Base-by-base conservation (phyloP, 2,113 vertebrate genomes). In the Otolemur garnettii region DNA sequence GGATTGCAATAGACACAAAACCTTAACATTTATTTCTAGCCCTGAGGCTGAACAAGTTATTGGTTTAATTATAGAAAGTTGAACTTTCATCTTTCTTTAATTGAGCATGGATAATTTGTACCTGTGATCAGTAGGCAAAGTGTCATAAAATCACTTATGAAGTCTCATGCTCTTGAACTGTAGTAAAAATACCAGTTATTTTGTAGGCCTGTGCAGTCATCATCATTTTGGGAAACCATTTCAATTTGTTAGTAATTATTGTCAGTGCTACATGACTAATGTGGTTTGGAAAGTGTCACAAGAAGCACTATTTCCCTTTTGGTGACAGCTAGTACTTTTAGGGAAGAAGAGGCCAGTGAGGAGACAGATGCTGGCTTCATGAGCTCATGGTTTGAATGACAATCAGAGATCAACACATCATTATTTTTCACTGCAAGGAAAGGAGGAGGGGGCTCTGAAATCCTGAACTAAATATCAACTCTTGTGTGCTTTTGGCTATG, bases 351-450 rank as follows among this genome's bases (percentile, higher is more conserved):
- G 92, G 79, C 90, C 96, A 92, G 42, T n/a, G 80, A 93, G 77
- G 90, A 98, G 96, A 59, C 97, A 98, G 97, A 89, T 96, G 96
- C 94, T 97, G 90, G 1, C 97, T 97, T 98, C 18, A 59, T 97
- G 91, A 96, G 96, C 60, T 90, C 90, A 92, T n/a, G 62, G 96
- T 97, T 91, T 98, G 97, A 98, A 95, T 97, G 97, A 97, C 95
- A 98, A 95, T 96, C 91, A 88, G 95, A 98, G 95, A 98, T 97
- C 96, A 97, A 96, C 95, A 98, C 96, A 98, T 98, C 97, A 95
- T 98, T 98, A 97, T 97, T 98, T 98, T 98, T 98, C 98, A 97
- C 96, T 98, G 97, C 98, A 97, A 98, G 97, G 69, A 95, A 80
- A 92, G 87, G 71, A 95, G 83, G 68, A 89, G 45, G 24, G 69